A percentile compares a stretch with the other conserved stretches of the same genome.
phyloP scores from a whole-genome alignment of 2,888 invertebrate genomes.

The Syritta pipiens region DNA sequence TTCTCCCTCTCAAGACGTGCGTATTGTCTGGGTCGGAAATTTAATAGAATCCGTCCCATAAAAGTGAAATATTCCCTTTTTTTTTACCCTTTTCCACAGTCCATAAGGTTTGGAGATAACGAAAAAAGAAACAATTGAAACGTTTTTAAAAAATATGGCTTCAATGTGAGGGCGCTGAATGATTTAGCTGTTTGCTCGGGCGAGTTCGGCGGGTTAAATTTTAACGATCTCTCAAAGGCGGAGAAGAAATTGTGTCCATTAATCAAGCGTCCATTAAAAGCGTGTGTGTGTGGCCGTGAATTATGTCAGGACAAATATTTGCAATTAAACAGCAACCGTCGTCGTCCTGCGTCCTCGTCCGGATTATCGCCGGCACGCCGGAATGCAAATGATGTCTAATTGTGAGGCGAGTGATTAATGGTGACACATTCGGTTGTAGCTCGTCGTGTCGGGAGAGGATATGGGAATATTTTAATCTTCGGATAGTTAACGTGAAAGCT shows the following conservation, averaged over 20 bases:
- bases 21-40: slow-evolving; percentile 43
- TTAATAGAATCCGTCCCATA: slow-evolving; percentile 33
- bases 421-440: background rate
- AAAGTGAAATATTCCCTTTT: slow-evolving; percentile 47
- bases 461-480: slow-evolving; percentile 1
- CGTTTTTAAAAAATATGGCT: slow-evolving; percentile 33
- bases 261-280: slow-evolving; percentile 56
- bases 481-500: too few relatives aligned
- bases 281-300: slow-evolving; percentile 39
- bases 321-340: slow-evolving; percentile 40
- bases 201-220: background rate
- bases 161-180: slow-evolving; percentile 13
- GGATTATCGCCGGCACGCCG: slow-evolving; percentile 12
- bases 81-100: too few relatives aligned
- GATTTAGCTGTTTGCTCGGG: slow-evolving; percentile 19
- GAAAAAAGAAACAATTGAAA: slow-evolving; percentile 5
- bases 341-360: too few relatives aligned
- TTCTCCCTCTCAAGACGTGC: slow-evolving; percentile 13
- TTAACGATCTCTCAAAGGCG: background rate
- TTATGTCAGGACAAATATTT: slow-evolving; percentile 53
- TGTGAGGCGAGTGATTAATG: slow-evolving; percentile 36
- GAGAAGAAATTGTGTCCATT: slow-evolving; percentile 46
- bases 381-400: slow-evolving; percentile 42
- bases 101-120: slow-evolving; percentile 37
- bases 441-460: too few relatives aligned